phyloP scores from a whole-genome alignment of 2,113 vertebrate genomes.

The Lepisosteus oculatus region DNA sequence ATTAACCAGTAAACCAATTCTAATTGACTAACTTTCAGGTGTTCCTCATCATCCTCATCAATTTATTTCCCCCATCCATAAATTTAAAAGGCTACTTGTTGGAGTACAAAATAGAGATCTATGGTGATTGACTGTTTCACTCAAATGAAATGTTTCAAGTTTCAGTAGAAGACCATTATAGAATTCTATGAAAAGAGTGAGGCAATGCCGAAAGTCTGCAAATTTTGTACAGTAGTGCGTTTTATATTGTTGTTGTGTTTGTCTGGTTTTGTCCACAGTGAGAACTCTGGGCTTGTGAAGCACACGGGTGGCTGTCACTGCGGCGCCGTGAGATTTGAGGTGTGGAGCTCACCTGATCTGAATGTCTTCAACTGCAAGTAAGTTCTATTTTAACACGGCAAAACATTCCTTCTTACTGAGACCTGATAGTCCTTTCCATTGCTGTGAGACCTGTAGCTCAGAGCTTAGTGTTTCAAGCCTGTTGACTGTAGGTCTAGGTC shows the following conservation, averaged over 20 bases:
- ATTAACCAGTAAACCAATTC: no score
- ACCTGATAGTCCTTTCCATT: no score
- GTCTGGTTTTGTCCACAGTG: slow-evolving; percentile 48
- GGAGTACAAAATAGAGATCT: no score
- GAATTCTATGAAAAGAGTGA: slow-evolving; percentile 23
- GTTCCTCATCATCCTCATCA: no score
- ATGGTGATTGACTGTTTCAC: neutral
- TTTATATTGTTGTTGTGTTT: slow-evolving; percentile 30
- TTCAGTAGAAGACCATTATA: neutral
- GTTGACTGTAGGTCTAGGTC: no score
- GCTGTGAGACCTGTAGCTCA: no score
- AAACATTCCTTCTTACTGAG: no score
- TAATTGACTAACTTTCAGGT: no score
- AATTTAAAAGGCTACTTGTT: no score
- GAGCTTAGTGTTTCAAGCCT: no score
- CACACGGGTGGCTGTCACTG: slow-evolving; percentile 93
- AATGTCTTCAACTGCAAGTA: slow-evolving; percentile 95
- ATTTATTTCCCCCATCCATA: no score
- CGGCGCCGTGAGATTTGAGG: slow-evolving; percentile 84
- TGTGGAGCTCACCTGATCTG: slow-evolving; percentile 77
- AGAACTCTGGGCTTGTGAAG: slow-evolving; percentile 76
- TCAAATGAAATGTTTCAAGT: neutral
- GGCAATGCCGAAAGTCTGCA: no score
- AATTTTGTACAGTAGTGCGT: slow-evolving; percentile 34
- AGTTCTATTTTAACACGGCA: slow-evolving; percentile 36